Conservation (phyloP, 2,797 vertebrate species). For the Enteromius viviparus region DNA sequence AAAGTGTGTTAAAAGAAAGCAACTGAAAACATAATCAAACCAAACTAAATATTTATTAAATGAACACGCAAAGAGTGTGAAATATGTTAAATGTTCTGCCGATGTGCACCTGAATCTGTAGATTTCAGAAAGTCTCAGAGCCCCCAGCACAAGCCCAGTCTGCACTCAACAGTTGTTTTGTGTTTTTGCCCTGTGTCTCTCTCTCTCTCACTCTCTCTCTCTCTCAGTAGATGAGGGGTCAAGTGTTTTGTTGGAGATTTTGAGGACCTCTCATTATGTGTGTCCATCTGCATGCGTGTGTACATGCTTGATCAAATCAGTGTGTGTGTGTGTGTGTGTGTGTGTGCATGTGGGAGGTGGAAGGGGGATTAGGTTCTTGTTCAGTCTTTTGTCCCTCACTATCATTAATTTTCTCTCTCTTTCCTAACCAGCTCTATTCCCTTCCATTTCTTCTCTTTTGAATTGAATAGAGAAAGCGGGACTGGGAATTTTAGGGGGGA, state of each 20-base stretch:
- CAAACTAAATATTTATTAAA: not conserved
- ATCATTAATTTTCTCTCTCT: constrained; percentile 50
- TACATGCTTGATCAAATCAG: constrained; percentile 47
- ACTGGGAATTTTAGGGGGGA: constrained; percentile 43
- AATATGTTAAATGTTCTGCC: not conserved
- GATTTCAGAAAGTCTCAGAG: not conserved
- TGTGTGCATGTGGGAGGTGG: constrained; percentile 20
- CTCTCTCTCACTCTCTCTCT: constrained; percentile 26
- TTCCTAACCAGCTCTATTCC: constrained; percentile 44
- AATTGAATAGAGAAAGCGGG: constrained; percentile 45
- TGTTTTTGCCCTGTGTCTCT: constrained; percentile 32
- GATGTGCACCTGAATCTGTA: not conserved
- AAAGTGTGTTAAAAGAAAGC: constrained; percentile 13
- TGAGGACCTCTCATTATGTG: constrained; percentile 47
- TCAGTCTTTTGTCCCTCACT: constrained; percentile 48
- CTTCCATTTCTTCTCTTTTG: constrained; percentile 38
- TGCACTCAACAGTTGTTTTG: constrained; percentile 30
- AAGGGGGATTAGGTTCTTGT: constrained; percentile 39
- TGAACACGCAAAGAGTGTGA: not conserved
- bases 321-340: constrained; percentile 47
- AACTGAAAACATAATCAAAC: not conserved
- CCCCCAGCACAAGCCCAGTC: constrained; percentile 27
- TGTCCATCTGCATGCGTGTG: constrained; percentile 20
- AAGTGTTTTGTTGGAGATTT: constrained; percentile 54
- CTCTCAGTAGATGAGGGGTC: constrained; percentile 48